phyloP scores from a whole-genome alignment of 1,140 invertebrate species.

The Eriocheir sinensis region DNA sequence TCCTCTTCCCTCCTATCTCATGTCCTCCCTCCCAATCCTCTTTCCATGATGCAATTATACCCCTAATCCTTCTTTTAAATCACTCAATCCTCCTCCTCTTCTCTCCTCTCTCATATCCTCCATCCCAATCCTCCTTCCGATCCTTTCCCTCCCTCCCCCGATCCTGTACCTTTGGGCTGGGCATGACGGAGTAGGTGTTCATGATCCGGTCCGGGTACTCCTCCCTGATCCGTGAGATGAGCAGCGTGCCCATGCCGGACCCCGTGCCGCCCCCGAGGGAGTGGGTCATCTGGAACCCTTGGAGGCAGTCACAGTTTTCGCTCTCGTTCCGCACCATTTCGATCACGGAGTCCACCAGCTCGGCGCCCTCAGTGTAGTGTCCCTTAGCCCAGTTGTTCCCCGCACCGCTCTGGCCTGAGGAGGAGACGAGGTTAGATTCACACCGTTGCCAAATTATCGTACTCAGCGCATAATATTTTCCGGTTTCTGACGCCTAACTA shows the following conservation, averaged over 20 bases:
- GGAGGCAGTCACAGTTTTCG: slow-evolving; percentile 91
- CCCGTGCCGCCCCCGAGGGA: slow-evolving; percentile 85
- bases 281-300: slow-evolving; percentile 87
- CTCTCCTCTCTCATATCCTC: neutral
- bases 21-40: neutral
- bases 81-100: neutral
- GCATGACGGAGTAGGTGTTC: slow-evolving; percentile 52
- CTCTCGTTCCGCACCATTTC: slow-evolving; percentile 81
- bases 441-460: too few species aligned
- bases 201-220: slow-evolving; percentile 61
- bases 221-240: slow-evolving; percentile 85
- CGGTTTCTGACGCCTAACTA: too few species aligned
- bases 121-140: too few species aligned
- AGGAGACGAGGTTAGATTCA: too few species aligned
- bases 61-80: too few species aligned
- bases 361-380: slow-evolving; percentile 86
- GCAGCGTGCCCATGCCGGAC: slow-evolving; percentile 85
- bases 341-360: slow-evolving; percentile 79
- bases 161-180: slow-evolving; percentile 79
- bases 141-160: slow-evolving; percentile 75
- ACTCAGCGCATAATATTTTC: too few species aligned
- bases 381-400: slow-evolving; percentile 92
- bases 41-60: neutral
- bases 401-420: slow-evolving; percentile 81
- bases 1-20: too few species aligned